These are phyloP conservation scores for Drosophila eugracilis DNA, from an alignment of 1,140 invertebrate species.

Conservation along the genomic window DNA sequence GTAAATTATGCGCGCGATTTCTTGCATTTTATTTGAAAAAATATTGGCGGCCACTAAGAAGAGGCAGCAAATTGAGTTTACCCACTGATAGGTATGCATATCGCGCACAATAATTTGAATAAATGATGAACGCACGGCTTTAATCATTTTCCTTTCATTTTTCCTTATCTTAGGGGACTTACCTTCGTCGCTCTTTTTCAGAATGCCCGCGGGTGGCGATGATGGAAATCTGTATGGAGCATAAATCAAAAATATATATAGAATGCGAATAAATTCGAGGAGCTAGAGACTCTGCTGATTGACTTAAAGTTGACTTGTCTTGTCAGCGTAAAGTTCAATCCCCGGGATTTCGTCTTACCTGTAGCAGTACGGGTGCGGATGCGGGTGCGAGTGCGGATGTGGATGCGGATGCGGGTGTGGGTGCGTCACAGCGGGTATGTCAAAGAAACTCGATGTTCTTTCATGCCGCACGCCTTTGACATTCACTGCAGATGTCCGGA, in stretches of 20 bases:
- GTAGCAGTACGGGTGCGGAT: constrained; percentile 75
- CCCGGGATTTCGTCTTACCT: constrained; percentile 50
- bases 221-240: constrained; percentile 76
- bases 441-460: constrained; percentile 84
- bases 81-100: constrained; percentile 55
- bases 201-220: constrained; percentile 80
- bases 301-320: constrained; percentile 77
- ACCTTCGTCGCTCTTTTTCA: constrained; percentile 84
- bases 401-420: constrained; percentile 74
- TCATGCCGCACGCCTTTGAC: constrained; percentile 84
- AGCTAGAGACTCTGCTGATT: constrained; percentile 49
- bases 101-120: constrained; percentile 66
- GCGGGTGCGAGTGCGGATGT: constrained; percentile 61
- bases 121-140: constrained; percentile 69
- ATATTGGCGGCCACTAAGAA: constrained; percentile 16
- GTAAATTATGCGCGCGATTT: constrained; percentile 77
- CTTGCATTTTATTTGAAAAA: constrained; percentile 58
- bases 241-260: constrained; percentile 53
- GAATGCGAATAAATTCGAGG: constrained; percentile 27
- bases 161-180: constrained; percentile 44
- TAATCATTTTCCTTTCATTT: constrained; percentile 67
- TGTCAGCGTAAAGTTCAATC: constrained; percentile 34
- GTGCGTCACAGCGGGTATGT: constrained; percentile 84
- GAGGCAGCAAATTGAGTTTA: constrained; percentile 73
- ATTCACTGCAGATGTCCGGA: constrained; percentile 64